Evolutionary conservation across 2,797 vertebrate species (phyloP).

Genomic region (Pitangus sulphuratus): DNA sequence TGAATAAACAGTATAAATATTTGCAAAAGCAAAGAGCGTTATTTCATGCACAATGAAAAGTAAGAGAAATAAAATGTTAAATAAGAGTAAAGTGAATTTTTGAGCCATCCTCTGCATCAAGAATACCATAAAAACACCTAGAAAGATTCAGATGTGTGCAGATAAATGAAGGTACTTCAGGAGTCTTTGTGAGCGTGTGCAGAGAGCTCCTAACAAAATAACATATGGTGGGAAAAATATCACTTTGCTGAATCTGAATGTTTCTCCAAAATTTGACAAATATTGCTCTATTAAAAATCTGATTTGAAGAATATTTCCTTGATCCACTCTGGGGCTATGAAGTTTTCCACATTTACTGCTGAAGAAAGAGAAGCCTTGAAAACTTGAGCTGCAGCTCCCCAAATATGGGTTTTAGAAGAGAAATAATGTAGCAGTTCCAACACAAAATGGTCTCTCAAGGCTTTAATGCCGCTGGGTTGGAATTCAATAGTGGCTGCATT

Average conservation of each 20-base stretch:
- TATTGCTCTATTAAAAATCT: not conserved
- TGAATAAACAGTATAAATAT: conserved; percentile 47
- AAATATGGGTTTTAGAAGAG: not conserved
- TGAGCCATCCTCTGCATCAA: not conserved
- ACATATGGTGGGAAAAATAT: not conserved
- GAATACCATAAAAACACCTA: not conserved
- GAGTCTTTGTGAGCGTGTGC: not conserved
- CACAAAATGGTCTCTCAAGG: not conserved
- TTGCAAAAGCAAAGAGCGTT: not conserved
- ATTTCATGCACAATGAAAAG: not conserved
- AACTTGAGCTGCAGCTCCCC: not conserved
- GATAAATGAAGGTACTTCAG: not conserved
- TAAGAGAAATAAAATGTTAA: not conserved
- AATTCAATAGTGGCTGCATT: not conserved
- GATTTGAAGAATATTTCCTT: not conserved
- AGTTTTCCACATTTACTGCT: not conserved
- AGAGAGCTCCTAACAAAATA: not conserved
- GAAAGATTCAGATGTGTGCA: not conserved
- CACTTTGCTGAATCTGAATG: not conserved
- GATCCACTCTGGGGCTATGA: not conserved
- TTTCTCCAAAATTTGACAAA: not conserved
- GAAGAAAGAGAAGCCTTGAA: not conserved
- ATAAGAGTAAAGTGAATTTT: not conserved
- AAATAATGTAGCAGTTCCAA: not conserved
- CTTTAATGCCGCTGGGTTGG: not conserved